Conservation (phyloP, 2,797 vertebrate genomes). For the Anas bernieri region DNA sequence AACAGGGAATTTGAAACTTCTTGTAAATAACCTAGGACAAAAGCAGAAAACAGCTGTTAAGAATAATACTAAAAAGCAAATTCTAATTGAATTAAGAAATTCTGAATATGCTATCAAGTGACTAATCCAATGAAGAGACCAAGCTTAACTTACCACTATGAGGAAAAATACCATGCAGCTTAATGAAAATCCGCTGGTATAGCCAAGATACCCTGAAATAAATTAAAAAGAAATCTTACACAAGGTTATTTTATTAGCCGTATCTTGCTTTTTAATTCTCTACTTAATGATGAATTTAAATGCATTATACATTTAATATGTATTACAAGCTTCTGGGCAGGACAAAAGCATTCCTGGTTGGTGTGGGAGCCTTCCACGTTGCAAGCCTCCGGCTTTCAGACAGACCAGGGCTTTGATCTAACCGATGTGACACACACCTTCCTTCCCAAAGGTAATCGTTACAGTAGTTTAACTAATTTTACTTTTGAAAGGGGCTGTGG, state of each 20-base stretch:
- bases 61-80: neutral
- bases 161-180: slow-evolving; percentile 98
- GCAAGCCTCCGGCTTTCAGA: neutral
- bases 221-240: slow-evolving; percentile 17
- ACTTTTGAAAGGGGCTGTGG: neutral
- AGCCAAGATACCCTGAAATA: slow-evolving; percentile 91
- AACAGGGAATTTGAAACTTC: slow-evolving; percentile 88
- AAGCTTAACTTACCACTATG: slow-evolving; percentile 87
- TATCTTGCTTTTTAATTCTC: neutral
- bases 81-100: neutral
- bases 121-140: neutral
- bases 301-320: neutral
- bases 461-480: neutral
- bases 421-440: neutral
- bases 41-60: neutral
- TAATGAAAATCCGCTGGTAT: slow-evolving; percentile 96
- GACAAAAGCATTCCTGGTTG: neutral
- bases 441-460: neutral
- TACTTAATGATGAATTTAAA: neutral
- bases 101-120: neutral
- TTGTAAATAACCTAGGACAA: slow-evolving; percentile 92
- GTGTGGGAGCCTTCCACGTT: neutral
- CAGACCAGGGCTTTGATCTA: neutral
- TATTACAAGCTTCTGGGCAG: neutral
- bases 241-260: neutral